A percentile compares a stretch with the other conserved stretches of the same genome.
Evolutionary conservation across 1,140 invertebrate genomes (phyloP).

Genomic region (Drosophila obscura): DNA sequence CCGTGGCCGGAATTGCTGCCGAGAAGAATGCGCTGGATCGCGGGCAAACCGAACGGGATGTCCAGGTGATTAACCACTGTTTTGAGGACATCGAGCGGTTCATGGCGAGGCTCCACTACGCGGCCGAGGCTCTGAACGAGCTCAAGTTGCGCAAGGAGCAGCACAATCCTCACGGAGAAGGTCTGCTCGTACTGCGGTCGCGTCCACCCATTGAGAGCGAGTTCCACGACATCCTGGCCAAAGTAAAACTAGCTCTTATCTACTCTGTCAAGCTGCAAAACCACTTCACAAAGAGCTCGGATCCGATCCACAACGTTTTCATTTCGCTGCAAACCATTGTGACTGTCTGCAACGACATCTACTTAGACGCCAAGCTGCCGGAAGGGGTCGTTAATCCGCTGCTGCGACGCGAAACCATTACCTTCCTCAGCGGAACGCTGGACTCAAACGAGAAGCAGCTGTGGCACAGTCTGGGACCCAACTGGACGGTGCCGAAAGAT

Average conservation of each 20-base stretch:
- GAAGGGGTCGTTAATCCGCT: conserved; percentile 73
- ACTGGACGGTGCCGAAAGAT: conserved; percentile 76
- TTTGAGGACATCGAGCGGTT: conserved; percentile 80
- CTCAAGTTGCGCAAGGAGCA: conserved; percentile 69
- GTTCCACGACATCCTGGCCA: conserved; percentile 75
- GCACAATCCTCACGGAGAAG: conserved; percentile 77
- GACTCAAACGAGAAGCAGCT: conserved; percentile 62
- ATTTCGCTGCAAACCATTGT: conserved; percentile 71
- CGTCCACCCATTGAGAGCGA: conserved; percentile 76
- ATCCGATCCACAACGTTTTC: conserved; percentile 73
- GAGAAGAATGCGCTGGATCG: conserved; percentile 72
- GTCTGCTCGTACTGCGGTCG: conserved; percentile 67
- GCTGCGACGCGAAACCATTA: conserved; percentile 67
- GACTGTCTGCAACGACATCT: conserved; percentile 75
- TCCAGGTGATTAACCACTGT: conserved; percentile 76
- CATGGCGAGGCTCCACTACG: conserved; percentile 75
- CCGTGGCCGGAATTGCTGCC: conserved; percentile 63
- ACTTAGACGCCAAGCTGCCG: conserved; percentile 53
- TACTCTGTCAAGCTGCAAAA: conserved; percentile 69
- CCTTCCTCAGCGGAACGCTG: conserved; percentile 50
- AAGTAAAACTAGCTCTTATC: conserved; percentile 70
- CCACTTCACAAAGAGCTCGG: conserved; percentile 61
- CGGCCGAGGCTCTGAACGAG: conserved; percentile 71
- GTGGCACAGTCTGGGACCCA: conserved; percentile 70
- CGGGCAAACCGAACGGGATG: conserved; percentile 72